Base-by-base conservation (phyloP, 2,888 invertebrate species). In the Endotricha flammealis region DNA sequence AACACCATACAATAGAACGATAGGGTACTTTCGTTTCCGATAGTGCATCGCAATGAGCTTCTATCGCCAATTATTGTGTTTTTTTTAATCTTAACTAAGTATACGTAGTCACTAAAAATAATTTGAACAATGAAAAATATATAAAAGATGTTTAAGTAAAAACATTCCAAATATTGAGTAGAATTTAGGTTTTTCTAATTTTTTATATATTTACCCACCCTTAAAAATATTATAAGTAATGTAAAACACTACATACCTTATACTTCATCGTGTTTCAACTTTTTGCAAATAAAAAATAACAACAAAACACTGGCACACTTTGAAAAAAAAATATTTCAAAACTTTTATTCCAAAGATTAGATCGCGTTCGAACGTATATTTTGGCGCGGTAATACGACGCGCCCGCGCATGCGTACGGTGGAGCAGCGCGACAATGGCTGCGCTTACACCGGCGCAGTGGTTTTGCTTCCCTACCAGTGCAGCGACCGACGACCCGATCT, bases 401-500 rank as follows among this genome's bases (percentile, higher is more conserved):
- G 46, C 44, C 65, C 70, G 77, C 79, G 79, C 80, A 74, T 70
- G 79, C 79, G 81, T 73, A 40, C 63, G 53, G 54, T 63, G 61
- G 56, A 58, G 60, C 62, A 48, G 69, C 65, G 63, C 70, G 64
- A 59, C 66, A 72, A 78, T 80, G 78, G 72, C 73, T 64, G 62
- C 53, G 58, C 48, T 60, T 62, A 62, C 53, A 54, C 47, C 57
- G 57, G 50, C 65, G 48, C 73, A 57, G 49, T 42, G 60, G 78
- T 82, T 81, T 80, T 82, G 68, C 80, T 80, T 67, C 76, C 74
- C 74, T 76, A 69, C 72, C 65, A 23, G 67, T 64, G 65, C 67
- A 70, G 66, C 65, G 65, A 69, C 64, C 67, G 57, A 53, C 43
- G 46, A 49, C 44, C 43, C 33, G 44, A 17, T 33, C 30, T 43